A percentile compares a stretch with the other conserved stretches of the same genome.
Conservation (phyloP, 2,113 vertebrate species). For the Mustela nigripes region DNA sequence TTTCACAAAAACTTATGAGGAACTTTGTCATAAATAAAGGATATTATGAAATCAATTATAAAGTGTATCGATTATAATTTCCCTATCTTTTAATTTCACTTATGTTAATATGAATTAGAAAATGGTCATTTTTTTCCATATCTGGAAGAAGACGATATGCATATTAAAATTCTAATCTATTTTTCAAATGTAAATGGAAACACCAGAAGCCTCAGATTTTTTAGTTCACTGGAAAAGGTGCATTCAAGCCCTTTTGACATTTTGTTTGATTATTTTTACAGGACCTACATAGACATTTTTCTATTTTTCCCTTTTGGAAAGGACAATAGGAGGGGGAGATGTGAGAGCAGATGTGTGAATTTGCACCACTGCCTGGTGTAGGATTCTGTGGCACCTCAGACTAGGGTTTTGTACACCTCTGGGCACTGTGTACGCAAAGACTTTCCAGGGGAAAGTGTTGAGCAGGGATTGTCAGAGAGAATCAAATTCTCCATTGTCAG, state of each 20-base stretch:
- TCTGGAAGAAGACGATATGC: not conserved
- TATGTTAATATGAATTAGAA: slow-evolving; percentile 27
- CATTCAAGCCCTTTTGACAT: not conserved
- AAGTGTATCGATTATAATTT: not conserved
- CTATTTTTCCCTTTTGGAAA: slow-evolving; percentile 37
- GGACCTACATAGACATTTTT: not conserved
- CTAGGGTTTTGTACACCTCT: not conserved
- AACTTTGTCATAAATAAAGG: not conserved
- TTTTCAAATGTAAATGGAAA: slow-evolving; percentile 14
- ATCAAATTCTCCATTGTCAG: not conserved
- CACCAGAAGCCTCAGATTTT: not conserved
- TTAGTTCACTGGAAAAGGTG: not conserved
- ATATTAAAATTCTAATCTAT: not conserved
- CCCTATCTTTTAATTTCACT: not conserved
- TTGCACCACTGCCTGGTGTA: not conserved
- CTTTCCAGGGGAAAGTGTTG: not conserved
- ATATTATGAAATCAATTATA: not conserved
- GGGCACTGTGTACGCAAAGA: not conserved
- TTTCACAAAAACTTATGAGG: not conserved
- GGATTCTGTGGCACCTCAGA: not conserved
- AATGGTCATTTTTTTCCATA: slow-evolving; percentile 19
- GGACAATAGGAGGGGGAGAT: not conserved
- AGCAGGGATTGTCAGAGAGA: not conserved
- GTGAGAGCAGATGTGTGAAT: not conserved
- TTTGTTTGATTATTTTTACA: slow-evolving; percentile 10